Evolutionary conservation across 1,140 invertebrate species (phyloP).

Genomic region (Centruroides sculpturatus): DNA sequence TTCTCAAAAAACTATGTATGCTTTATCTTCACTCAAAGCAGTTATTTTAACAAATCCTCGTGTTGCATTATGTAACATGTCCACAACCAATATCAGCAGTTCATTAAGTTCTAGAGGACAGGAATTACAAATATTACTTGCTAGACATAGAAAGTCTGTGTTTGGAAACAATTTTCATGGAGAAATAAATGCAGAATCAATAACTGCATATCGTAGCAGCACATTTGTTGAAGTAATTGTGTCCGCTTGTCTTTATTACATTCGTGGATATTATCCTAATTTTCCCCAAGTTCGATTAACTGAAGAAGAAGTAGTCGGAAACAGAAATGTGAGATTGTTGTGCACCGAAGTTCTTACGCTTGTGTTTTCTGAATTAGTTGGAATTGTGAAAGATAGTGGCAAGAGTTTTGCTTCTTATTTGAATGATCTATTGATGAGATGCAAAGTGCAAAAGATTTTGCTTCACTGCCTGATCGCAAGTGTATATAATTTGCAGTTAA

Average conservation of each 20-base stretch:
- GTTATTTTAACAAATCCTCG: constrained; percentile 55
- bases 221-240: constrained; percentile 75
- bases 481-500: constrained; percentile 43
- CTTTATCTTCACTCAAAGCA: constrained; percentile 55
- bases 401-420: constrained; percentile 69
- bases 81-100: constrained; percentile 45
- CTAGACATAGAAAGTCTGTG: constrained; percentile 62
- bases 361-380: constrained; percentile 58
- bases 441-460: constrained; percentile 78
- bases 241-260: constrained; percentile 59
- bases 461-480: constrained; percentile 68
- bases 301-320: constrained; percentile 56
- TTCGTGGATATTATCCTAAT: constrained; percentile 66
- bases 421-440: constrained; percentile 58
- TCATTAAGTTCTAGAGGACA: constrained; percentile 29
- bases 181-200: constrained; percentile 38
- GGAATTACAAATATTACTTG: constrained; percentile 46
- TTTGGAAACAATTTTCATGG: constrained; percentile 64
- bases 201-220: constrained; percentile 43
- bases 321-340: constrained; percentile 45
- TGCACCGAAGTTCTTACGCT: constrained; percentile 56
- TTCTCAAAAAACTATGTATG: constrained; percentile 56
- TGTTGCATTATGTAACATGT: constrained; percentile 52
- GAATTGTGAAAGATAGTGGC: constrained; percentile 66
- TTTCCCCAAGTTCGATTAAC: constrained; percentile 45